These are phyloP conservation scores for Anolis sagrei DNA, from an alignment of 2,113 vertebrate species.

Conservation along the genomic window DNA sequence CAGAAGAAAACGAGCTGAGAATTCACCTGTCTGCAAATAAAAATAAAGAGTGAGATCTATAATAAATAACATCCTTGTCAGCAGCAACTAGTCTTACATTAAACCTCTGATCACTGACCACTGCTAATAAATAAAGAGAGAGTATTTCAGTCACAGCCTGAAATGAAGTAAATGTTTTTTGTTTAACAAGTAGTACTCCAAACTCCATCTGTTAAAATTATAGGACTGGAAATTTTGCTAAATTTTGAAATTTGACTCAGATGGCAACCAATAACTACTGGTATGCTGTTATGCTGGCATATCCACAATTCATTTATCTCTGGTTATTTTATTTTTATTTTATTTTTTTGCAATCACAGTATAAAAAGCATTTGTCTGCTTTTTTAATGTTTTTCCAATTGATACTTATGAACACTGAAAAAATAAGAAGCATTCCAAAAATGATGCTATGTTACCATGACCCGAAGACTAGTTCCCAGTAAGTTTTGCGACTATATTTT, in stretches of 20 bases:
- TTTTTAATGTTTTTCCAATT: background rate
- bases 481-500: background rate
- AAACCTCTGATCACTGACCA: constrained; percentile 34
- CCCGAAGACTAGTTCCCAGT: background rate
- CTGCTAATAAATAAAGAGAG: too few species aligned
- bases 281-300: constrained; percentile 19
- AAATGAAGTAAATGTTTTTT: too few species aligned
- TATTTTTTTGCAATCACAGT: background rate
- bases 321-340: background rate
- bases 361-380: background rate
- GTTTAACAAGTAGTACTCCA: constrained; percentile 3
- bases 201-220: background rate
- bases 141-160: too few species aligned
- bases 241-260: constrained; percentile 15
- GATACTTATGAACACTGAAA: background rate
- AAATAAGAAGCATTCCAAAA: background rate
- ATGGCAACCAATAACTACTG: background rate
- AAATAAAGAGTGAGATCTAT: constrained; percentile 56
- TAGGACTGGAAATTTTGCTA: background rate
- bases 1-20: constrained; percentile 96
- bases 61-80: constrained; percentile 33
- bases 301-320: constrained; percentile 47
- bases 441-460: background rate
- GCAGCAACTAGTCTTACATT: constrained; percentile 40
- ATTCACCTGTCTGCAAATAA: constrained; percentile 91